Conservation (phyloP, 1,140 invertebrate species). For the Drosophila repletoides region DNA sequence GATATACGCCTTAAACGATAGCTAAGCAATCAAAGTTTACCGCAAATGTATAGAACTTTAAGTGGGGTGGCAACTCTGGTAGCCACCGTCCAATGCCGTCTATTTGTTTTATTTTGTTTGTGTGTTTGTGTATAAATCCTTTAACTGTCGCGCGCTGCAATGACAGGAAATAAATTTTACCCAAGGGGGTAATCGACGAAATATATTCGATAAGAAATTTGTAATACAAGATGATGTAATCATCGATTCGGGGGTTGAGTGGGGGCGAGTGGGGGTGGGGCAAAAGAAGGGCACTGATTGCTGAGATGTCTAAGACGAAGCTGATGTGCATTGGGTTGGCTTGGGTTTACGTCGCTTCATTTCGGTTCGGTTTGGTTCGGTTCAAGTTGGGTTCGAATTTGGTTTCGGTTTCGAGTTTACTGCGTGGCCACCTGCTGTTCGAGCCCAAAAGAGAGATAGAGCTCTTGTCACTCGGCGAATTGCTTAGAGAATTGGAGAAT, state of each 20-base stretch:
- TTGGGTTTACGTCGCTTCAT: neutral
- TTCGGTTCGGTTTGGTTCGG: neutral
- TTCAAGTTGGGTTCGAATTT: neutral
- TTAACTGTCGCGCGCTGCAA: conserved; percentile 76
- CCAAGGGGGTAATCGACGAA: conserved; percentile 82
- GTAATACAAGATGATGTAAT: conserved; percentile 81
- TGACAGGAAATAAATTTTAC: conserved; percentile 82
- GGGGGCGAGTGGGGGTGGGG: neutral
- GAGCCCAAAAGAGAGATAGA: conserved; percentile 18
- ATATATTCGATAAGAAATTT: conserved; percentile 81
- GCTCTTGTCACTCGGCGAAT: conserved; percentile 71
- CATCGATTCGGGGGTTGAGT: conserved; percentile 49
- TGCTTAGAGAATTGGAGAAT: conserved; percentile 67
- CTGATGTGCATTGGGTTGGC: neutral
- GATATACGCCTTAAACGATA: too few species aligned
- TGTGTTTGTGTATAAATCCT: conserved; percentile 73
- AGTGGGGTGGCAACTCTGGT: conserved; percentile 10
- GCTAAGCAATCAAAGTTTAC: too few species aligned
- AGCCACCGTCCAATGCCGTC: neutral
- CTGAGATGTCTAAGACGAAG: conserved; percentile 11
- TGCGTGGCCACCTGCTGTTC: conserved; percentile 42
- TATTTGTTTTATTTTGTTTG: neutral
- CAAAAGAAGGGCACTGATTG: conserved; percentile 55
- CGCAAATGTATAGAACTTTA: neutral
- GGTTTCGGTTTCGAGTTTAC: neutral